phyloP scores from a whole-genome alignment of 2,113 vertebrate genomes.

The Coptodon rendalli region DNA sequence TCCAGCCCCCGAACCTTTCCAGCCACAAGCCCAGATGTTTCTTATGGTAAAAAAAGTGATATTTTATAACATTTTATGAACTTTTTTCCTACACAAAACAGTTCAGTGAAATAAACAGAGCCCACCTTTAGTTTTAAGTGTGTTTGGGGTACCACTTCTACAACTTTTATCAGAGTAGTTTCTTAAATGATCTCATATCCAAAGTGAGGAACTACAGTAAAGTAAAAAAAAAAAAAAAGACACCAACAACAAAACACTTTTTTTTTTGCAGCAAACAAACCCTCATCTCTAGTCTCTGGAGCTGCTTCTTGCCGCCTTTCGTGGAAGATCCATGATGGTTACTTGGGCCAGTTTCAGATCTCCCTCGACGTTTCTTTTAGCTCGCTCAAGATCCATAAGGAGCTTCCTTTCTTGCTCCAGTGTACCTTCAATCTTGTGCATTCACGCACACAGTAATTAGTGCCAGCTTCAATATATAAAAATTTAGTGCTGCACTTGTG shows the following conservation, averaged over 20 bases:
- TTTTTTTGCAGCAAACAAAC: constrained; percentile 24
- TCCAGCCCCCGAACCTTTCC: constrained; percentile 65
- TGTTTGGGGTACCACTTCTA: background rate
- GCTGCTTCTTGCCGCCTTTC: constrained; percentile 77
- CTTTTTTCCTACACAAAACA: background rate
- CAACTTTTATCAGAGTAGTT: background rate
- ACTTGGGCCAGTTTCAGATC: constrained; percentile 64
- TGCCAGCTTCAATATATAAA: background rate
- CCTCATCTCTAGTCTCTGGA: constrained; percentile 75
- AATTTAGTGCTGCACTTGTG: background rate
- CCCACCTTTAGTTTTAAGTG: background rate
- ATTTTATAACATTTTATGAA: background rate
- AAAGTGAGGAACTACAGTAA: background rate
- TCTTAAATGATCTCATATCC: background rate
- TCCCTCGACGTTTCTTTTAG: constrained; percentile 62
- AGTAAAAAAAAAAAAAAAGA: background rate
- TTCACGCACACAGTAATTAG: background rate
- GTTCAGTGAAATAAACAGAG: background rate
- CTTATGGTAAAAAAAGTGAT: background rate
- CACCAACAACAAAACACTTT: background rate
- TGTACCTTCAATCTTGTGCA: constrained; percentile 76
- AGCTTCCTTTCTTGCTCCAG: constrained; percentile 86
- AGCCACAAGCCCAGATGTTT: background rate
- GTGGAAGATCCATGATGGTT: constrained; percentile 54
- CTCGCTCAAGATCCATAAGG: constrained; percentile 77